Evolutionary conservation across 2,797 vertebrate genomes (phyloP), one percentile per base, ranked within the genome.

Genomic region (Aplochiton taeniatus): DNA sequence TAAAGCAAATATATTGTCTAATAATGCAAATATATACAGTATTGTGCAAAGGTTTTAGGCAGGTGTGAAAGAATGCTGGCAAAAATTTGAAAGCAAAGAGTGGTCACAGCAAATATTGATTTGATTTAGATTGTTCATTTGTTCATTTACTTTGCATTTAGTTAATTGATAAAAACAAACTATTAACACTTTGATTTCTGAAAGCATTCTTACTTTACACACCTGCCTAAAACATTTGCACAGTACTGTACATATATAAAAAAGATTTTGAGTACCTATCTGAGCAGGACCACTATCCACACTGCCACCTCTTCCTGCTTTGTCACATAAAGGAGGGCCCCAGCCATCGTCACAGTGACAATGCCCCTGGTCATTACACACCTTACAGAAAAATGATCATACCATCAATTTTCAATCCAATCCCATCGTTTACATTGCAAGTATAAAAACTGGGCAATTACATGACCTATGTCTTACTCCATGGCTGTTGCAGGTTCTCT

Each of bases 311-410:
- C 66, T 69, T 1, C 94, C 94, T 5, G 65, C 0, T 43, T 0
- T 76, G 14, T 65, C 58, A 66, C 82, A 85, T 53, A 46, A 0
- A 0, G 91, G 93, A 3, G 91, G 91, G 1, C 19, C 88, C 93
- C 91, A 92, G 6, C 90, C 90, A 0, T 90, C 67, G 0, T 76
- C 0, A 4, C 92, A 93, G 82, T 93, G 90, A 73, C 93, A 95
- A 17, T 93, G 70, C 0, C 79, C 87, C 16, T 75, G 63, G 74
- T 90, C 76, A 53, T 95, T 90, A 67, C 92, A 92, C 0, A 88
- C 71, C 89, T 87, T 68, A 44, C 65, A 31, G 66, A 64, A 63
- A 55, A 46, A 14, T 48, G 4, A 74, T 10, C 7, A 14, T 0
- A 65, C 41, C 51, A 58, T 31, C 14, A 18, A 31, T 31, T 3